Evolutionary conservation across 2,113 vertebrate species (phyloP), one percentile per base, ranked within the genome.

Genomic region (Corvus hawaiiensis): DNA sequence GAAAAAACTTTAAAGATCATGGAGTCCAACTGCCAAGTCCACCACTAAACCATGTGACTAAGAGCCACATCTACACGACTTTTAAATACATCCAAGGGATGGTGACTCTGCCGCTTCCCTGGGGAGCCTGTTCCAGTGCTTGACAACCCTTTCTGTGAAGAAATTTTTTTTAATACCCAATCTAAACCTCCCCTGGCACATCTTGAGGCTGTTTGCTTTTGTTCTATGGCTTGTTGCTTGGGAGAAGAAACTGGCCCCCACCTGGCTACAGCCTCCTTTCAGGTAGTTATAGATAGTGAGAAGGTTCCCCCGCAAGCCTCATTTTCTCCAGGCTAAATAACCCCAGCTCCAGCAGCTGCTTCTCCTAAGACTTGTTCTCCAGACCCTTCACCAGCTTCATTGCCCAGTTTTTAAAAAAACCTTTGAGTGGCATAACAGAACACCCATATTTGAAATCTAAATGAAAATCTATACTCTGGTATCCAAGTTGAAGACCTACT

Each of bases 231-330:
- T 76, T 77, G 16, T 19, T 69, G 11, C 41, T 6, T 43, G 26
- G 15, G 35, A 54, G 24, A 62, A 49, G 14, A 69, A 24, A 35
- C 30, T 48, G 48, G 49, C 11, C 16, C 48, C 30, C 30, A 26
- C 41, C 54, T 82, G 54, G 16, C n/a, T 35, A 7, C 11, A 68
- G 0, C 55, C n/a, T 68, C n/a, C 13, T 54, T 68, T 89, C 35
- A 24, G 32, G 35, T 13, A 33, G 26, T 9, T 76, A n/a, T 6
- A 48, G n/a, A 13, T 8, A 27, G 35, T 0, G 0, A 55, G 49
- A 21, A 55, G 8, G 21, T 49, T 26, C 15, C 41, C 21, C 54
- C 1, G 0, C 10, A 32, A 76, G 17, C 21, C 48, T 69, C 21
- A 18, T 56, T 76, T 76, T 83, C 41, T 69, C 26, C 48, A 35